Conservation (phyloP, 2,797 vertebrate genomes). For the Sebastes dallii region DNA sequence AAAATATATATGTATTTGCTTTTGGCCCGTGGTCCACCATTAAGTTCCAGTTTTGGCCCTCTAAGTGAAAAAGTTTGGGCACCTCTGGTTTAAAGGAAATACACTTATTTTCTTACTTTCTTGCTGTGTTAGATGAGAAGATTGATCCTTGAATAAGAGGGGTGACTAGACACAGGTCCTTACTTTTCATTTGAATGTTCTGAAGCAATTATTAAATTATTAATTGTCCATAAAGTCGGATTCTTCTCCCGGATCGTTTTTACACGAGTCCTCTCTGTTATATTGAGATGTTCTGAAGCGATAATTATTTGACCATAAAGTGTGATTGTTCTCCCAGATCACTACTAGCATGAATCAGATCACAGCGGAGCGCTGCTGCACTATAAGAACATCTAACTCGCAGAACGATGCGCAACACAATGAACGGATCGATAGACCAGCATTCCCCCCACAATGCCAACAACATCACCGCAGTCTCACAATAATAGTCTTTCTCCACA, state of each 20-base stretch:
- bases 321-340: slow-evolving; percentile 14
- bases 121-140: background rate
- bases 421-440: slow-evolving; percentile 56
- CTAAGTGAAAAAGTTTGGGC: no score
- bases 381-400: slow-evolving; percentile 26
- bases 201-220: background rate
- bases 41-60: no score
- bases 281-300: slow-evolving; percentile 3
- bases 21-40: no score
- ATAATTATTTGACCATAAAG: slow-evolving; percentile 14
- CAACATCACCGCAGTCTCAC: slow-evolving; percentile 48
- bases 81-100: background rate
- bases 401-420: slow-evolving; percentile 48
- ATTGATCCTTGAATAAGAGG: background rate
- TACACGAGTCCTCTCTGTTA: background rate
- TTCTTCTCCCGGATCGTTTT: background rate
- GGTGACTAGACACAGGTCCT: background rate
- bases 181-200: background rate
- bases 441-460: slow-evolving; percentile 56
- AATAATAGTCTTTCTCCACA: slow-evolving; percentile 46
- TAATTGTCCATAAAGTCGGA: background rate
- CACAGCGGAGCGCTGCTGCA: slow-evolving; percentile 1
- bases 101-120: background rate
- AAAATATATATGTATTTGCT: no score
- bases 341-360: slow-evolving; percentile 16